Conservation (phyloP, 2,113 vertebrate genomes). For the Aythya baeri region DNA sequence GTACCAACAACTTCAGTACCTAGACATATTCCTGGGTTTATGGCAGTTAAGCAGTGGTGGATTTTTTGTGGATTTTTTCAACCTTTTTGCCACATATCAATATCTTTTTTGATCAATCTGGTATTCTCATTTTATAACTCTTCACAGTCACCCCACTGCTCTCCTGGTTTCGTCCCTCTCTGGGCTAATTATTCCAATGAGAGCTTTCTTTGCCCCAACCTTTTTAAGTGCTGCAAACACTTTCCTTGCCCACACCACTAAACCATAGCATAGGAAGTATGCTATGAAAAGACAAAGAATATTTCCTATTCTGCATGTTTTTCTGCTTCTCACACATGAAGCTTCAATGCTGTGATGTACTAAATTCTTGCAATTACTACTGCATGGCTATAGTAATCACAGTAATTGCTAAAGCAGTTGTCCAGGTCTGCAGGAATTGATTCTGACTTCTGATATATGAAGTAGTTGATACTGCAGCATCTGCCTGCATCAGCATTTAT, state of each 20-base stretch:
- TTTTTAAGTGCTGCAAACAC: background rate
- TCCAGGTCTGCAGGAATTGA: background rate
- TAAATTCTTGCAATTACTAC: background rate
- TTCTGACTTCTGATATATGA: background rate
- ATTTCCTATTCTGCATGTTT: background rate
- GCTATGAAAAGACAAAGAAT: background rate
- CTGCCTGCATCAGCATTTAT: background rate
- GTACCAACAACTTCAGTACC: background rate
- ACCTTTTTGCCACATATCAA: background rate
- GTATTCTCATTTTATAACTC: background rate
- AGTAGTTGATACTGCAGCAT: background rate
- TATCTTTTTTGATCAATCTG: background rate
- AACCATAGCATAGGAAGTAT: background rate
- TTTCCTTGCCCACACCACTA: background rate
- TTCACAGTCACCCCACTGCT: background rate
- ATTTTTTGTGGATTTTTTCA: background rate
- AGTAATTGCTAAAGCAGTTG: background rate
- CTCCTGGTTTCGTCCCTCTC: background rate
- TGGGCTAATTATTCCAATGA: background rate
- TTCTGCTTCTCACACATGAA: background rate
- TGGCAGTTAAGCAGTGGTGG: background rate
- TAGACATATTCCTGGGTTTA: background rate
- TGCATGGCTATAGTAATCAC: background rate
- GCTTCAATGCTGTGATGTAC: background rate
- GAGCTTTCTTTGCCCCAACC: background rate